phyloP scores from a whole-genome alignment of 2,888 invertebrate species.

The Ormyrus pomaceus region DNA sequence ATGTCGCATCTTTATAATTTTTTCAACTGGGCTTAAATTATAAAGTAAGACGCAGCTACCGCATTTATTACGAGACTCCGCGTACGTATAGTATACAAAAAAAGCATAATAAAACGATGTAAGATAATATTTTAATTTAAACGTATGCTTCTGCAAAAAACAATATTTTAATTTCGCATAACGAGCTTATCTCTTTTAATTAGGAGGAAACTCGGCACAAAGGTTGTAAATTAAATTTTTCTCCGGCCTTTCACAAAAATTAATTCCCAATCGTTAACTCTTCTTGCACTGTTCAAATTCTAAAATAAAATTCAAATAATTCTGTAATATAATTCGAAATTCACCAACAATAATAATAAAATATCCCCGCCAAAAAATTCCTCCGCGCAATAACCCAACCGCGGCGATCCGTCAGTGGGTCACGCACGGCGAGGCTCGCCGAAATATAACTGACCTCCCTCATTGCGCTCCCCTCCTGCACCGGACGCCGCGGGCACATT shows the following conservation, averaged over 20 bases:
- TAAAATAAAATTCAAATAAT: no score
- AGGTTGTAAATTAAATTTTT: no score
- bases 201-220: no score
- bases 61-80: background rate
- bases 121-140: background rate
- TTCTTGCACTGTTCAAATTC: no score
- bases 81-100: background rate
- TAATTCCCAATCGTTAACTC: no score
- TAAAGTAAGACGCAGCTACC: background rate
- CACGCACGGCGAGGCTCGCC: background rate
- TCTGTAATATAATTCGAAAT: no score
- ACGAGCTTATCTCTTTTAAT: no score
- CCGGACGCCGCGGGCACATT: background rate
- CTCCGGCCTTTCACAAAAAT: no score
- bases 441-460: slow-evolving; percentile 41
- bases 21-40: background rate
- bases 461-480: background rate
- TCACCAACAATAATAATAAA: no score
- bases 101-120: background rate
- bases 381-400: background rate
- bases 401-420: slow-evolving; percentile 1
- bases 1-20: background rate
- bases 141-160: no score
- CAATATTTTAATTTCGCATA: no score
- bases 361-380: no score